Evolutionary conservation across 2,888 invertebrate species (phyloP).

Genomic region (Andrena dorsata): DNA sequence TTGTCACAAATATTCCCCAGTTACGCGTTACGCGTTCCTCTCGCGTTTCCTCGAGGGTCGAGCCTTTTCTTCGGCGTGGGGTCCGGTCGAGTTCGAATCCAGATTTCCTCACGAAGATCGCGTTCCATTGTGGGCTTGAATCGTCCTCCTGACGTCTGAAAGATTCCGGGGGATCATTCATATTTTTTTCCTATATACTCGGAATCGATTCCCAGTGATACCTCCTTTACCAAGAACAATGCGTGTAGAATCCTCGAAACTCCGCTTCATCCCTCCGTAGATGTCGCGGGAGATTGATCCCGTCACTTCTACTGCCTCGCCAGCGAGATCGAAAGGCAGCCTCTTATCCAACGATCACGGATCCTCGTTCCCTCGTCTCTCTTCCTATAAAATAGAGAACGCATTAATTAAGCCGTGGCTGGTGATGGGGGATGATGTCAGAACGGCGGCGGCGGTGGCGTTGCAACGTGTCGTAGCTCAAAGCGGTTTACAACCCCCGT

Average conservation of each 20-base stretch:
- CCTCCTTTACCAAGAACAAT: neutral
- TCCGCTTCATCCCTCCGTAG: constrained; percentile 7
- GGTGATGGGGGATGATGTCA: constrained; percentile 55
- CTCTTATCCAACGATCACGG: constrained; percentile 28
- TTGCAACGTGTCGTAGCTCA: constrained; percentile 63
- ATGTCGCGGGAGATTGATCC: neutral
- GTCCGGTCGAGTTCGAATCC: constrained; percentile 30
- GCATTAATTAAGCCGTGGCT: constrained; percentile 64
- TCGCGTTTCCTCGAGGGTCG: constrained; percentile 47
- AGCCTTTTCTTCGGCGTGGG: constrained; percentile 49
- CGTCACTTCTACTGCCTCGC: neutral
- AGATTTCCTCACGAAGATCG: constrained; percentile 51
- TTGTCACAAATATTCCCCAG: constrained; percentile 50
- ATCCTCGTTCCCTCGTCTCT: constrained; percentile 33
- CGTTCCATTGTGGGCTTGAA: constrained; percentile 55
- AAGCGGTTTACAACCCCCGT: constrained; percentile 66
- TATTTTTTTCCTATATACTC: too few relatives aligned
- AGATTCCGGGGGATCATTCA: neutral
- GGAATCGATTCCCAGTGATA: neutral
- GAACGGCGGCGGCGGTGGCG: constrained; percentile 40
- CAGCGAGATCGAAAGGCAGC: constrained; percentile 22
- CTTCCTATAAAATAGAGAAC: constrained; percentile 55
- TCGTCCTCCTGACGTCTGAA: constrained; percentile 4
- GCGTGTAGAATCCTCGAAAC: neutral
- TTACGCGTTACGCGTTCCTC: constrained; percentile 59